Evolutionary conservation across 2,797 vertebrate species (phyloP), one percentile per base, ranked within the genome.

Genomic region (Pseudochaenichthys georgianus): DNA sequence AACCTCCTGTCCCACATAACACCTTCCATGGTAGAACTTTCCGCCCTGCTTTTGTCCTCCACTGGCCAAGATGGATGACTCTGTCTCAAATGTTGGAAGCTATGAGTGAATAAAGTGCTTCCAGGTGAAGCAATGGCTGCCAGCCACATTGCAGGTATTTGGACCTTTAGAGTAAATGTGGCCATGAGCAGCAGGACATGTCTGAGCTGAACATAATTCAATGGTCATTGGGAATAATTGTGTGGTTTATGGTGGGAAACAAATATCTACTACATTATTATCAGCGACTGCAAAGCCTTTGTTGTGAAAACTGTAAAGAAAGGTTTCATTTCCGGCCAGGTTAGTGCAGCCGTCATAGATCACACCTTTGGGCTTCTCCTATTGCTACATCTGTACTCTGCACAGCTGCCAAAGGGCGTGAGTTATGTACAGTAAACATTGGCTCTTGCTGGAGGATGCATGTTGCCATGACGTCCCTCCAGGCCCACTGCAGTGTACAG

Each of bases 361-460:
- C 60, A 76, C 50, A 59, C 52, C 1, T 34, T 21, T 51, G 19
- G 62, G 59, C 70, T 75, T 78, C 34, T 21, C 5, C 73, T 68
- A 63, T 17, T 52, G 75, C 64, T 79, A 19, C 67, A 83, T 85
- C 69, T 58, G 61, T 23, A 59, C 68, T 66, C 21, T 34, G 34
- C 52, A 62, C 80, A 61, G 65, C 68, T 55, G 82, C 73, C 74
- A 61, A 60, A 70, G 70, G 81, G 73, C n/a, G n/a, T 76, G 51
- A 84, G 73, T 78, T 78, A 72, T 76, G 82, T 45, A 21, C 66
- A 51, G 73, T 67, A 85, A 86, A 86, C 73, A 82, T 59, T 4
- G 54, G 82, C 61, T 73, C 74, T 55, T 78, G 85, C 86, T 21
- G 47, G 58, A 80, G 63, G 75, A 78, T 15, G 43, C 50, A 47